A percentile compares a stretch with the other conserved stretches of the same genome.
Evolutionary conservation across 2,888 invertebrate genomes (phyloP).

Genomic region (Polyploca ridens): DNA sequence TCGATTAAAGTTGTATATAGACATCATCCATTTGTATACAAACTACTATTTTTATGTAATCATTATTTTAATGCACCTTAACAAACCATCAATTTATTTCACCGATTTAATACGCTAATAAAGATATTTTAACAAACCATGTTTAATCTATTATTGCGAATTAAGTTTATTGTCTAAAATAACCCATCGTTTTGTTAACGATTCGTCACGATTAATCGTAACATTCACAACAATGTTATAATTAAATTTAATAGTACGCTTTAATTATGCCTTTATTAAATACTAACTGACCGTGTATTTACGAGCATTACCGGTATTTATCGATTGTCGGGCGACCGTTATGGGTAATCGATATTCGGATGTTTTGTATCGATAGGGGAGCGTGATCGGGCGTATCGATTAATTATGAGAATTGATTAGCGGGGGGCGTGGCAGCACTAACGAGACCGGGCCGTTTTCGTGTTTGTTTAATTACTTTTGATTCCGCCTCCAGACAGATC

Average conservation of each 20-base stretch:
- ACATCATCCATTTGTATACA: not conserved
- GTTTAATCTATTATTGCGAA: constrained; percentile 46
- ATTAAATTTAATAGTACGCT: constrained; percentile 38
- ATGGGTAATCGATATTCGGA: constrained; percentile 57
- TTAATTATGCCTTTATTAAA: constrained; percentile 23
- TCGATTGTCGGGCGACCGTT: constrained; percentile 44
- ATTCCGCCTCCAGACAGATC: constrained; percentile 52
- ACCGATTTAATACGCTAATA: constrained; percentile 37
- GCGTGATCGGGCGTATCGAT: constrained; percentile 51
- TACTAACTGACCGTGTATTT: constrained; percentile 15
- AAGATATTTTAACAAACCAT: constrained; percentile 38
- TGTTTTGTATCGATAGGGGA: constrained; percentile 34
- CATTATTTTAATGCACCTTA: constrained; percentile 21
- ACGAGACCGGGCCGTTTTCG: constrained; percentile 66
- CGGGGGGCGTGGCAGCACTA: constrained; percentile 63
- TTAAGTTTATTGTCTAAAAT: constrained; percentile 50
- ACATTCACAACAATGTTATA: constrained; percentile 31
- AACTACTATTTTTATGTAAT: constrained; percentile 7
- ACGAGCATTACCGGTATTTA: constrained; percentile 26
- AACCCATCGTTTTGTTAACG: constrained; percentile 52
- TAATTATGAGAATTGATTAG: constrained; percentile 76
- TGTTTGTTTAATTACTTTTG: constrained; percentile 74
- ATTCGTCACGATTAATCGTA: constrained; percentile 51
- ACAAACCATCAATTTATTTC: constrained; percentile 26
- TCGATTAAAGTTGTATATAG: not conserved